Evolutionary conservation across 2,797 vertebrate genomes (phyloP), one percentile per base, ranked within the genome.

Genomic region (Lepidocolaptes lacrymiger): DNA sequence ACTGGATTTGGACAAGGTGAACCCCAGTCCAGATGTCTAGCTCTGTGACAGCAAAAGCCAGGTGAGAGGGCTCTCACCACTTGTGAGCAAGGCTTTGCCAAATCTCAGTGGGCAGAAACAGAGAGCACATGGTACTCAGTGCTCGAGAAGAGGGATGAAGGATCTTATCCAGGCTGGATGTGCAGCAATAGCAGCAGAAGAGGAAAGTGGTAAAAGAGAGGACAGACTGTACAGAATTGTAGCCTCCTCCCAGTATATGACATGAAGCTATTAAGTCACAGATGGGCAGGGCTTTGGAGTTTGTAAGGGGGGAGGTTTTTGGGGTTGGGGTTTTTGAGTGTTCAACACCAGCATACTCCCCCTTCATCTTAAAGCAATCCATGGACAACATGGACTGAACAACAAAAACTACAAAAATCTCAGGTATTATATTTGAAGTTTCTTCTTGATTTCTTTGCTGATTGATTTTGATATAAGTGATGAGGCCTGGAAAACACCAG

Each of bases 221-320:
- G 8, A 72, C 6, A 2, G 10, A 18, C 18, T 34, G 21, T 11
- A 46, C 4, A 13, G 11, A 67, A 79, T 16, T 2, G 1, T 3
- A 73, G 30, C 21, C 21, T 81, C n/a, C 32, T 23, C 20, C 7
- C 8, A 46, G 0, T 14, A 52, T 15, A 13, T 34, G 8, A 6
- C 36, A 19, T 32, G 24, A 46, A 17, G 46, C 9, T 58, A 32
- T 9, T 17, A 55, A 22, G 5, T 55, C 54, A 55, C 7, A 78
- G 18, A 71, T 63, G 32, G 30, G 24, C 18, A 82, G 20, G 14
- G 16, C 14, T 12, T 15, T 81, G 26, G 41, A 24, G 7, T 14
- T 55, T 48, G 6, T 21, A 21, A 28, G 10, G 39, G 39, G 39
- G 39, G 39, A 14, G 39, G 39, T 61, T 75, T 28, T 62, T 83